phyloP scores from a whole-genome alignment of 2,113 vertebrate species.

The Pagrus major region DNA sequence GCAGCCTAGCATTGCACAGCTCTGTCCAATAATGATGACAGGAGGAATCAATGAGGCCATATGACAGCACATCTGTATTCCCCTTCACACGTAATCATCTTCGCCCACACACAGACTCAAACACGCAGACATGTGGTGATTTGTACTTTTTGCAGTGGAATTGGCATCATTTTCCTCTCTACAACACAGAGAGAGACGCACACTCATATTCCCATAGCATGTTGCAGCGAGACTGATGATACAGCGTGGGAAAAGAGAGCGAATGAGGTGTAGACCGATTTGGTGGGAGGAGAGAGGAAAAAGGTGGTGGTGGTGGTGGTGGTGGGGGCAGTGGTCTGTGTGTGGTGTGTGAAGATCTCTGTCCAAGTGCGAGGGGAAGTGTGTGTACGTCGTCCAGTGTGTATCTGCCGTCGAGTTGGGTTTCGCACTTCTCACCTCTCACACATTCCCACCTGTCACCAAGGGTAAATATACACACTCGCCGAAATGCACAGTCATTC shows the following conservation, averaged over 20 bases:
- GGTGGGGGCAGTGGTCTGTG: constrained; percentile 54
- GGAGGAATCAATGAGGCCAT: constrained; percentile 74
- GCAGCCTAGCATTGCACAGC: constrained; percentile 9
- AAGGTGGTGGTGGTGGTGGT: background rate
- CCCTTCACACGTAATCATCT: constrained; percentile 38
- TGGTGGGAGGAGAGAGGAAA: background rate
- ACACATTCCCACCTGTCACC: constrained; percentile 87
- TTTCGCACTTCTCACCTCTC: constrained; percentile 84
- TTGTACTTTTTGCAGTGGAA: constrained; percentile 32
- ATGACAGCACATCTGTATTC: constrained; percentile 65
- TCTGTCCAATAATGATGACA: constrained; percentile 49
- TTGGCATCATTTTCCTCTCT: background rate
- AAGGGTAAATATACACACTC: constrained; percentile 83
- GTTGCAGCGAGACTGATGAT: constrained; percentile 2
- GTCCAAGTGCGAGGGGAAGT: constrained; percentile 74
- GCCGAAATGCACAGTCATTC: constrained; percentile 69
- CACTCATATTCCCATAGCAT: background rate
- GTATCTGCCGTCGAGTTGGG: constrained; percentile 67
- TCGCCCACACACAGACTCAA: constrained; percentile 7
- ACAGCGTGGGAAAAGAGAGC: constrained; percentile 36
- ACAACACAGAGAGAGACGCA: background rate
- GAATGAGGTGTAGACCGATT: constrained; percentile 5
- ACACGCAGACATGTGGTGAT: constrained; percentile 10
- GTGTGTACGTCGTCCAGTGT: constrained; percentile 51
- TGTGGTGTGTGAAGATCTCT: constrained; percentile 67